Evolutionary conservation across 37 sponge, comb jelly and placozoan species (phyloP).

Genomic region (Cliona cf. orientalis): DNA sequence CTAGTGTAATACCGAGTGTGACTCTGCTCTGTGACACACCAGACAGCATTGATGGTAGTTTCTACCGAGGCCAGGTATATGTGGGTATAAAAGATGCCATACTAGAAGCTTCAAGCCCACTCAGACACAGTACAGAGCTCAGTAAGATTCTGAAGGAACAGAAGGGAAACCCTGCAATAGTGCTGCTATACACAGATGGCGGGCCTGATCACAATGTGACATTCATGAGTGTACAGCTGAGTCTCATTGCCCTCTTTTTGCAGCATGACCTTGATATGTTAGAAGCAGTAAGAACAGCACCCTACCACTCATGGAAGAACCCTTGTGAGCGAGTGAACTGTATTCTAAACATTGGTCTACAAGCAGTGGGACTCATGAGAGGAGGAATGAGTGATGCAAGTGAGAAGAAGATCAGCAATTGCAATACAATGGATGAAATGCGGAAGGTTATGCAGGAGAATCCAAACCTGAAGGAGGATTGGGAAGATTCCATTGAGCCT

Average conservation of each 20-base stretch:
- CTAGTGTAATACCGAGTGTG: slow-evolving; percentile 28
- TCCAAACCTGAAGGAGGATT: slow-evolving; percentile 7
- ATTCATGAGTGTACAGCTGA: slow-evolving; percentile 21
- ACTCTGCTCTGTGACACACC: slow-evolving; percentile 26
- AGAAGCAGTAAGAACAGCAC: slow-evolving; percentile 38
- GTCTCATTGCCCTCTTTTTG: slow-evolving; percentile 44
- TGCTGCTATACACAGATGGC: slow-evolving; percentile 47
- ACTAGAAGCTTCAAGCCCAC: slow-evolving; percentile 35
- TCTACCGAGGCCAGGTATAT: slow-evolving; percentile 46
- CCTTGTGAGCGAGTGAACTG: slow-evolving; percentile 29
- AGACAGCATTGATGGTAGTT: slow-evolving; percentile 15
- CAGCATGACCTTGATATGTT: slow-evolving; percentile 39
- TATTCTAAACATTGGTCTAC: slow-evolving; percentile 43
- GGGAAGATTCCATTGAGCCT: slow-evolving; percentile 14
- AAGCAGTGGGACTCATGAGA: slow-evolving; percentile 54
- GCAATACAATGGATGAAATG: slow-evolving; percentile 17
- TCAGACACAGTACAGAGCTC: slow-evolving; percentile 34
- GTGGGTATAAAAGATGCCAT: slow-evolving; percentile 45
- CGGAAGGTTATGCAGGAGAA: neutral
- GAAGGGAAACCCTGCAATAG: neutral
- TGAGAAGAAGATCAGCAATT: slow-evolving; percentile 14
- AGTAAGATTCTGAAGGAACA: neutral
- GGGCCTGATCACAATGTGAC: slow-evolving; percentile 68
- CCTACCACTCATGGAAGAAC: slow-evolving; percentile 29
- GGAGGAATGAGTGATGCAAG: slow-evolving; percentile 4